These are phyloP conservation scores for Craterocephalus amniculus DNA, from an alignment of 2,797 vertebrate genomes.

Conservation along the genomic window DNA sequence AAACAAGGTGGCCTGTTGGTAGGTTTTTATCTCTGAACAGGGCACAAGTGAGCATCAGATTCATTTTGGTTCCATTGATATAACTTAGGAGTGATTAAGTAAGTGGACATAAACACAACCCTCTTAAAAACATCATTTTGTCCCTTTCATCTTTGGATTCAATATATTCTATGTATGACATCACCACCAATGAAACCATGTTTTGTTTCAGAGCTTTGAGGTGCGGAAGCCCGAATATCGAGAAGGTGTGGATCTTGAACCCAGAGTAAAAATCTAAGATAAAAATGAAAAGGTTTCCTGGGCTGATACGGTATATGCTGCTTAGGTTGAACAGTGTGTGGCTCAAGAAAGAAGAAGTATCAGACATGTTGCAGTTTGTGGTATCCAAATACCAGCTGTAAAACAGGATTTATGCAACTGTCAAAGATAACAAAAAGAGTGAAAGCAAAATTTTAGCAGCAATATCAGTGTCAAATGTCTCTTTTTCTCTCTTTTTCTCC, in stretches of 20 bases:
- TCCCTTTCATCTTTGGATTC: not conserved
- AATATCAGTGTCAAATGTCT: not conserved
- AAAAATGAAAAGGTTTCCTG: not conserved
- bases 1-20: no score
- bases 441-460: not conserved
- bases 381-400: slow-evolving; percentile 19
- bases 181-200: not conserved
- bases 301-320: not conserved
- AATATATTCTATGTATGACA: not conserved
- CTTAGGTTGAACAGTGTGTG: not conserved
- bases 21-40: no score
- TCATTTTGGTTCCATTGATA: not conserved
- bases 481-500: not conserved
- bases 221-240: not conserved
- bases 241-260: not conserved
- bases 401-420: slow-evolving; percentile 23
- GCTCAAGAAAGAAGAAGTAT: not conserved
- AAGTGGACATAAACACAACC: not conserved
- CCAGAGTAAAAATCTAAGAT: not conserved
- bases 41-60: not conserved
- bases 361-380: not conserved
- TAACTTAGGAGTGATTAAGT: not conserved
- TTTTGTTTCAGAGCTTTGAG: not conserved
- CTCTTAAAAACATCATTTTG: not conserved
- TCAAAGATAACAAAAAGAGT: not conserved